Percentiles rank a stretch among this genome's conserved stretches.
Conservation (phyloP, 2,888 invertebrate genomes). For the Lasioglossum vierecki region DNA sequence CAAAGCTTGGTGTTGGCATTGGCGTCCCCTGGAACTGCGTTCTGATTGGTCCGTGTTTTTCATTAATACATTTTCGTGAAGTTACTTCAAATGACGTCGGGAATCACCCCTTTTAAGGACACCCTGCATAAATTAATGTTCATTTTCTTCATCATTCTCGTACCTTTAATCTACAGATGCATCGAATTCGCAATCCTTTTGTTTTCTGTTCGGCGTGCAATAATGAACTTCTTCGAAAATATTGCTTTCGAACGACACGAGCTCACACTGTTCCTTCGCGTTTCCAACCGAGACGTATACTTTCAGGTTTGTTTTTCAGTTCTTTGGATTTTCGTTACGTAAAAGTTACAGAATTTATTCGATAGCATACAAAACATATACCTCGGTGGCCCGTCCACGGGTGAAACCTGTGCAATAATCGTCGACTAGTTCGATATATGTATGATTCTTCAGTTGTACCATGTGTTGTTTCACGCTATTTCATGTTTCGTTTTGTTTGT, state of each 20-base stretch:
- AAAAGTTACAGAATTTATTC: conserved; percentile 26
- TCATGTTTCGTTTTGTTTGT: conserved; percentile 10
- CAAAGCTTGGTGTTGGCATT: too few relatives aligned
- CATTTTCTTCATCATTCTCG: not conserved
- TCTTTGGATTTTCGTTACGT: conserved; percentile 16
- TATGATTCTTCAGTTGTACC: conserved; percentile 2
- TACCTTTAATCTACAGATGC: not conserved
- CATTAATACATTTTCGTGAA: too few relatives aligned
- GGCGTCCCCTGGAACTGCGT: too few relatives aligned
- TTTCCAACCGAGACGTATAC: conserved; percentile 14
- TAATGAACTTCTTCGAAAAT: conserved; percentile 9
- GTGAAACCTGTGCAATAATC: not conserved
- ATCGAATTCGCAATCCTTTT: conserved; percentile 17
- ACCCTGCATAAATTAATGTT: not conserved
- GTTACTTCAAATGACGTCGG: too few relatives aligned
- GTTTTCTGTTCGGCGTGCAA: not conserved
- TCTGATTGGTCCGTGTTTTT: too few relatives aligned
- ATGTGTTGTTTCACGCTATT: not conserved
- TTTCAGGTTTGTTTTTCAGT: conserved; percentile 35
- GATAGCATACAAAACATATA: conserved; percentile 20
- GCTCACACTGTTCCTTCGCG: not conserved
- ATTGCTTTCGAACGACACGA: conserved; percentile 31
- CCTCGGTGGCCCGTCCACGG: not conserved
- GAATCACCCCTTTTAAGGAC: too few relatives aligned
- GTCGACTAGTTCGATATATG: conserved; percentile 2